A percentile compares a stretch with the other conserved stretches of the same genome.
These are phyloP conservation scores for Poeciliopsis occidentalis DNA, from an alignment of 2,113 vertebrate species.

Conservation along the genomic window DNA sequence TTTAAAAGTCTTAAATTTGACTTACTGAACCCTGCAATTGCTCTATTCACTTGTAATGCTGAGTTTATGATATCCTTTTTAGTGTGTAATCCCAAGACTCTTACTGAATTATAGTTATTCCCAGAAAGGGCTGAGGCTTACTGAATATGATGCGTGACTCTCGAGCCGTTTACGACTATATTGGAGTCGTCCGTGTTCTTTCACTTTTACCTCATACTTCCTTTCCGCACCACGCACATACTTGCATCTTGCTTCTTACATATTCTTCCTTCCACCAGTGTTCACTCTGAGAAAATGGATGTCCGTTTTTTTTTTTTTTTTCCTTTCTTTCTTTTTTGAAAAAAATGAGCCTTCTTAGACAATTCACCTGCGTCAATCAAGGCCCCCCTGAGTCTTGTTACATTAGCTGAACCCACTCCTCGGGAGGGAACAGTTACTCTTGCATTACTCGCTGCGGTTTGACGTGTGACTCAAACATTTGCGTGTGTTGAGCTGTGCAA, in stretches of 20 bases:
- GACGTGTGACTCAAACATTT: conserved; percentile 53
- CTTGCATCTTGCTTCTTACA: conserved; percentile 55
- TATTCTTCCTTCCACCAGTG: conserved; percentile 59
- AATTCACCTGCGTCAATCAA: conserved; percentile 9
- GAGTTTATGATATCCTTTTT: no score
- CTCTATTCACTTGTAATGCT: no score
- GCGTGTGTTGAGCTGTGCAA: conserved; percentile 59
- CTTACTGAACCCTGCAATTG: no score
- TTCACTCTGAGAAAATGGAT: conserved; percentile 41
- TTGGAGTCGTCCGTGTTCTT: conserved; percentile 37
- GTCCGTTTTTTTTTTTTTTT: conserved; percentile 28
- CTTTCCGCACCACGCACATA: conserved; percentile 17
- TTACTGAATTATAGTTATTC: background rate
- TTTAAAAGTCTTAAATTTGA: no score
- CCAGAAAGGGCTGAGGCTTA: background rate
- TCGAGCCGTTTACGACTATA: conserved; percentile 17
- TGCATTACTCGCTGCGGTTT: conserved; percentile 27
- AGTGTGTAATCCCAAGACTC: no score
- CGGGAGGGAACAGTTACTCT: conserved; percentile 12
- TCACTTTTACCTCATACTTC: conserved; percentile 32
- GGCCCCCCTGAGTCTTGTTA: conserved; percentile 15
- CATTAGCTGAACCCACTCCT: background rate
- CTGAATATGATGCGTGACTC: background rate
- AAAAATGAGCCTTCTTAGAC: background rate
- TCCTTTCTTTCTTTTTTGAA: conserved; percentile 5